Percentiles rank a stretch among this genome's conserved stretches.
Evolutionary conservation across 2,888 invertebrate genomes (phyloP).

Genomic region (Disparrhopalites patrizii): DNA sequence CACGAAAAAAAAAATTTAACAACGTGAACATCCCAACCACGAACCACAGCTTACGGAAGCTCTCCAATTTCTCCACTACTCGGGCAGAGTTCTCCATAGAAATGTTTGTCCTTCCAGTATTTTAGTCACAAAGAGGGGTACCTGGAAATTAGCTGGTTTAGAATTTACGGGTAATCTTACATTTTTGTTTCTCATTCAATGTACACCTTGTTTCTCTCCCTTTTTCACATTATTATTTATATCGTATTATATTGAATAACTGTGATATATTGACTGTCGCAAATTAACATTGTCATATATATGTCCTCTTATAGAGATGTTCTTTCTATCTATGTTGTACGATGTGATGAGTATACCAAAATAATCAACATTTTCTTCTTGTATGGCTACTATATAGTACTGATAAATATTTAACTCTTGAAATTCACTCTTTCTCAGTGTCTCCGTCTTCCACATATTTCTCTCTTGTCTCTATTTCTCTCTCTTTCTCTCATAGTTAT

Average conservation of each 20-base stretch:
- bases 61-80: constrained; percentile 84
- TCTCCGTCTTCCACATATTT: not conserved
- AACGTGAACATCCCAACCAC: too few species aligned
- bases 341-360: not conserved
- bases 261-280: too few species aligned
- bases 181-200: constrained; percentile 49
- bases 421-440: too few species aligned
- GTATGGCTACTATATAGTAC: too few species aligned
- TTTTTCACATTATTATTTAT: not conserved
- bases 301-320: too few species aligned
- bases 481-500: not conserved
- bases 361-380: not conserved
- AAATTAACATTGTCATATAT: too few species aligned
- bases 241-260: too few species aligned
- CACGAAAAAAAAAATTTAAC: too few species aligned
- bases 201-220: not conserved
- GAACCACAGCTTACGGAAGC: constrained; percentile 97
- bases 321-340: not conserved
- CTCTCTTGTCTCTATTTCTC: not conserved
- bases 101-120: constrained; percentile 92
- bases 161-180: constrained; percentile 77
- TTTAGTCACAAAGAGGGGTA: constrained; percentile 83
- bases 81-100: constrained; percentile 80
- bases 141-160: constrained; percentile 94
- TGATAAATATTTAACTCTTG: too few species aligned